phyloP scores from a whole-genome alignment of 2,797 vertebrate genomes.

The Menidia menidia region DNA sequence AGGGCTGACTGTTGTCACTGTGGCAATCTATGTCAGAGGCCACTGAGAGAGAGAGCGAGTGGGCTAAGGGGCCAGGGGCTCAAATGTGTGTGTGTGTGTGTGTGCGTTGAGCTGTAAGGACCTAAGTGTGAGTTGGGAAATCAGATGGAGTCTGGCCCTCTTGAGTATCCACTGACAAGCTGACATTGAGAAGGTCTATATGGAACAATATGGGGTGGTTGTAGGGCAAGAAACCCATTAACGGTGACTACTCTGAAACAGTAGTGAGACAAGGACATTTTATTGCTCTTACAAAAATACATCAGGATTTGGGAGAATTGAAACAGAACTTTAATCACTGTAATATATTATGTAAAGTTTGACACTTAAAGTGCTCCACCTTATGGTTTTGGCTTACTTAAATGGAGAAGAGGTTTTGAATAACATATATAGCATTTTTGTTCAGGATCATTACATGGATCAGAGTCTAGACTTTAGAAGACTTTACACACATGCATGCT shows the following conservation, averaged over 20 bases:
- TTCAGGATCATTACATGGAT: not conserved
- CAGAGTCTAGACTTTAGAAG: too few species aligned
- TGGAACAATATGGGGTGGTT: conserved; percentile 59
- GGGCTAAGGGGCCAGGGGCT: conserved; percentile 15
- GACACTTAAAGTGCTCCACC: not conserved
- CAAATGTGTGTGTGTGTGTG: not conserved
- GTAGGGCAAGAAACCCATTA: conserved; percentile 70
- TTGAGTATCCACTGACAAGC: conserved; percentile 61
- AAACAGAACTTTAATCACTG: not conserved
- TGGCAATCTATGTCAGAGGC: conserved; percentile 55
- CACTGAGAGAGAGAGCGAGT: conserved; percentile 19
- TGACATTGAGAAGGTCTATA: conserved; percentile 68
- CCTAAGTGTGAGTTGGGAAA: conserved; percentile 39
- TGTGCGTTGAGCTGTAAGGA: conserved; percentile 18
- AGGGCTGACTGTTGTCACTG: conserved; percentile 63
- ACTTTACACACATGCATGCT: not conserved
- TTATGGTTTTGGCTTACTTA: not conserved
- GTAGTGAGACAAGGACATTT: not conserved
- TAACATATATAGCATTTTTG: not conserved
- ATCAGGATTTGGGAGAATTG: not conserved
- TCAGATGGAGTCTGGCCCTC: conserved; percentile 56
- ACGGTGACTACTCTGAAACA: conserved; percentile 37
- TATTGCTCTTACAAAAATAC: conserved; percentile 1
- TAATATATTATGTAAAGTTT: not conserved
- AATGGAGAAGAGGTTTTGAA: not conserved